These are phyloP conservation scores for Popillia japonica DNA, from an alignment of 1,140 invertebrate genomes.

Conservation along the genomic window DNA sequence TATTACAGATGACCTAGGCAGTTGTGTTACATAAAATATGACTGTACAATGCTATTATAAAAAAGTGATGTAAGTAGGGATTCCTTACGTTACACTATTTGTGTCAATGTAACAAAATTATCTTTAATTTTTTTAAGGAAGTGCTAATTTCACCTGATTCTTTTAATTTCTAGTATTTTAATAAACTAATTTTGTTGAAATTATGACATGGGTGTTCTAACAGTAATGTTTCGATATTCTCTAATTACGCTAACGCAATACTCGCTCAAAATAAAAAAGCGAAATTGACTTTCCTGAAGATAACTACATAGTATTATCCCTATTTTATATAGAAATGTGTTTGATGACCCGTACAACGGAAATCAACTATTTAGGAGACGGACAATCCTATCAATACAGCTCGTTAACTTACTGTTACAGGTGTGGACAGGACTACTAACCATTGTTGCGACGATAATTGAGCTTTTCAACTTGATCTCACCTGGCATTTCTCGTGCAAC, in stretches of 20 bases:
- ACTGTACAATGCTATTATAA: neutral
- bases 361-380: neutral
- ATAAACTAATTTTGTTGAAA: no score
- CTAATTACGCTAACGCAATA: no score
- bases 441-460: neutral
- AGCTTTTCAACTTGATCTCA: neutral
- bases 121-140: no score
- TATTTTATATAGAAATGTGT: neutral
- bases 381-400: conserved; percentile 6
- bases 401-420: conserved; percentile 19
- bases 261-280: neutral
- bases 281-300: neutral
- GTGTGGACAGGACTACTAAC: conserved; percentile 28
- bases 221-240: no score
- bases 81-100: no score
- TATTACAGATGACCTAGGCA: neutral
- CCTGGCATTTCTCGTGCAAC: neutral
- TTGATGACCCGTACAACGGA: conserved; percentile 24
- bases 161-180: no score
- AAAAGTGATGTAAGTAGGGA: no score
- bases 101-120: no score
- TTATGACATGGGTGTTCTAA: no score
- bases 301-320: neutral
- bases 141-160: no score
- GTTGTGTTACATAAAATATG: neutral